phyloP scores from a whole-genome alignment of 2,797 vertebrate genomes.

The Sebastes matsubarae region DNA sequence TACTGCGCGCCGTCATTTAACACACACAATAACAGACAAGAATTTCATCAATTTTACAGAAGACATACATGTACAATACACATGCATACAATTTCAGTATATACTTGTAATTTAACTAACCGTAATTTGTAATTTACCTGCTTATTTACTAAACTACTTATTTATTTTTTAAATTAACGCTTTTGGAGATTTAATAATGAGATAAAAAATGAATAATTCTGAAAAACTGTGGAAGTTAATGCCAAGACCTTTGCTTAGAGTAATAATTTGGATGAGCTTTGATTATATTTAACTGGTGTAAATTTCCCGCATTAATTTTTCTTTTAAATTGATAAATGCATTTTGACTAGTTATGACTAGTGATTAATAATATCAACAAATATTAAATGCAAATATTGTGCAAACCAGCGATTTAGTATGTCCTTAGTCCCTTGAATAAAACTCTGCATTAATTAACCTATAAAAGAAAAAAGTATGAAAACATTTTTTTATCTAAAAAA shows the following conservation, averaged over 20 bases:
- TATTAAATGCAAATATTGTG: background rate
- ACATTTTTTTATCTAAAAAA: background rate
- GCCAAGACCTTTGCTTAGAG: background rate
- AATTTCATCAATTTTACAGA: background rate
- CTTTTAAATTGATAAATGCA: background rate
- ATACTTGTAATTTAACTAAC: background rate
- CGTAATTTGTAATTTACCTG: background rate
- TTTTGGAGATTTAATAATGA: background rate
- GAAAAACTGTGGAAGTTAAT: background rate
- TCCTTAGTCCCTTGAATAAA: background rate
- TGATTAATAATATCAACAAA: background rate
- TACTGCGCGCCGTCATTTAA: slow-evolving; percentile 58
- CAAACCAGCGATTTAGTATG: background rate
- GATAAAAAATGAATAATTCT: background rate
- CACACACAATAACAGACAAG: slow-evolving; percentile 46
- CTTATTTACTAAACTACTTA: background rate
- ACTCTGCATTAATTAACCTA: background rate
- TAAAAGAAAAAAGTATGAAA: background rate
- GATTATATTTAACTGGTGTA: background rate
- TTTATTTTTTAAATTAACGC: background rate
- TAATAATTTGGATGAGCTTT: background rate
- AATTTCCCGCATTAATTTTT: background rate
- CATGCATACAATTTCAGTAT: background rate
- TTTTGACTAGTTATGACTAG: background rate
- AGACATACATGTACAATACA: background rate